phyloP scores from a whole-genome alignment of 2,797 vertebrate genomes.

The Paramormyrops hopkinsi region DNA sequence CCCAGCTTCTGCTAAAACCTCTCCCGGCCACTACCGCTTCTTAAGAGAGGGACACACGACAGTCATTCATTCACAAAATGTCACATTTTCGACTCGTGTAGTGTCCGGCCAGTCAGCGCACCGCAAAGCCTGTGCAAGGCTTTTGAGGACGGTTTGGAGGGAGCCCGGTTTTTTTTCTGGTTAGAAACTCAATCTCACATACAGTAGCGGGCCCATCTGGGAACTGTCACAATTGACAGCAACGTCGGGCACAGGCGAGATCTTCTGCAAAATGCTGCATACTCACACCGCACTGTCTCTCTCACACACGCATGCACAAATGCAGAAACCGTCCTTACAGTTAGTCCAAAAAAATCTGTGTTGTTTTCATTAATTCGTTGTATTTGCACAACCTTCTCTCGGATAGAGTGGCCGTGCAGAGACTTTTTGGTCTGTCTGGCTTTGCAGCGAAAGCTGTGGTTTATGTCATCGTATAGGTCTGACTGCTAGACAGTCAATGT shows the following conservation, averaged over 20 bases:
- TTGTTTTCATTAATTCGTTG: background rate
- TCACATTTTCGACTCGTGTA: constrained; percentile 21
- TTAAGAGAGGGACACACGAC: constrained; percentile 8
- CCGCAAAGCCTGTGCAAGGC: constrained; percentile 60
- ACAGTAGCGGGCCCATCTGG: constrained; percentile 83
- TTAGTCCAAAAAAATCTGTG: background rate
- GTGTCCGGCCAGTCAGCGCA: constrained; percentile 50
- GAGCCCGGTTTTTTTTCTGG: constrained; percentile 60
- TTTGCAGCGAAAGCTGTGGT: constrained; percentile 2
- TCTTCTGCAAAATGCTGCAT: constrained; percentile 65
- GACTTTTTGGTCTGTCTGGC: constrained; percentile 1
- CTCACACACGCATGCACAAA: background rate
- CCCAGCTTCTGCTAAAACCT: background rate
- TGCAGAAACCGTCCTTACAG: background rate
- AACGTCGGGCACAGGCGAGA: constrained; percentile 68
- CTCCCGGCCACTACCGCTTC: background rate
- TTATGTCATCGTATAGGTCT: constrained; percentile 10
- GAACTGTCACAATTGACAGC: constrained; percentile 82
- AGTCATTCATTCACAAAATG: constrained; percentile 22
- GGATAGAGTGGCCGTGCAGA: background rate
- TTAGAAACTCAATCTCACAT: constrained; percentile 82
- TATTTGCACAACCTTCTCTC: constrained; percentile 7
- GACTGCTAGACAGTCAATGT: background rate
- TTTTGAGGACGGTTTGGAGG: constrained; percentile 71
- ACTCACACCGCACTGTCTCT: constrained; percentile 36